Evolutionary conservation across 2,113 vertebrate species (phyloP), one percentile per base, ranked within the genome.

Genomic region (Vulpes lagopus): DNA sequence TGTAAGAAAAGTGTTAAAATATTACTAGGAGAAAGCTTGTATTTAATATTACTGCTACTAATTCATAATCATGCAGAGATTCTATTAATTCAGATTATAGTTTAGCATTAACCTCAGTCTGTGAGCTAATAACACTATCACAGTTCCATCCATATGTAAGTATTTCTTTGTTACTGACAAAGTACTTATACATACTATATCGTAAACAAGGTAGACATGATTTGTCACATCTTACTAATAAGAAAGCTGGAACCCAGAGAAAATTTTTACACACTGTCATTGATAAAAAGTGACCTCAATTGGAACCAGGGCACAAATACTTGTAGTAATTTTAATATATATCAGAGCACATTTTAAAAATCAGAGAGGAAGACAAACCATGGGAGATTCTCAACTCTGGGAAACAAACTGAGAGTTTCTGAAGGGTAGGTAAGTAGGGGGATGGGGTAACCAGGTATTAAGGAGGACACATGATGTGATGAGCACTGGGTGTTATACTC

Each of bases 11-110:
- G 79, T 53, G 4, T 80, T 89, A 90, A 84, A 92, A 22, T 84
- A 59, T 94, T 97, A 71, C 57, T 94, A 85, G 78, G 30, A 96
- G 80, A 97, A 98, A 69, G 91, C 4, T 1, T 91, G 12, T 65
- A 96, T 97, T 95, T 96, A 82, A 96, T 88, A 98, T 97, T 91
- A 95, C 51, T 87, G 4, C 69, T 93, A 81, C 49, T 92, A 93
- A 97, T 97, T 90, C 30, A 76, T 92, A 97, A 97, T 95, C 80
- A 95, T 94, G 62, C 7, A 69, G 16, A 59, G 73, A 88, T 74
- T 59, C 38, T 92, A 79, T 23, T 97, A 62, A 96, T 97, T 98
- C 35, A 94, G 22, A 53, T 65, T 93, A 62, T 2, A 69, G 8
- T 82, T 91, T 60, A 91, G 23, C 53, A 27, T 79, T 86, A 89